Evolutionary conservation across 2,888 invertebrate genomes (phyloP).

Genomic region (Nasonia oneida): DNA sequence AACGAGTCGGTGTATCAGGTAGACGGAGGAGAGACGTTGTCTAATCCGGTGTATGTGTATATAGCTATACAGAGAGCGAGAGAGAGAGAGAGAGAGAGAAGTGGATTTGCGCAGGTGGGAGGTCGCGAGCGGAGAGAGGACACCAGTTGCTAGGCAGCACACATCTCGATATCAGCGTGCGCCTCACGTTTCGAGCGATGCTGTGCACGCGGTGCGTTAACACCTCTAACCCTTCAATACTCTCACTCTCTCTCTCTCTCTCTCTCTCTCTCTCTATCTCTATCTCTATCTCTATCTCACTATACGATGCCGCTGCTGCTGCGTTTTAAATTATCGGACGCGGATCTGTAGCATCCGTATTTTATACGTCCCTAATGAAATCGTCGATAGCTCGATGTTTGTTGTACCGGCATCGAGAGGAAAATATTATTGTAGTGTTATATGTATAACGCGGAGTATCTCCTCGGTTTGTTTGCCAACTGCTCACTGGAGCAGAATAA

Average conservation of each 20-base stretch:
- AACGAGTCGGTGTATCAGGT: too few relatives aligned
- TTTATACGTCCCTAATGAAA: not conserved
- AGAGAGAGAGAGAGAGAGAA: constrained; percentile 17
- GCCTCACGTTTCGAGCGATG: constrained; percentile 65
- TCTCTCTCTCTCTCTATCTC: not conserved
- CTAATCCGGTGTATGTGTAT: constrained; percentile 36
- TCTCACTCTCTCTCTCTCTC: not conserved
- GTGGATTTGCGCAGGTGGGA: constrained; percentile 56
- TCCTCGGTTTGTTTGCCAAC: constrained; percentile 29
- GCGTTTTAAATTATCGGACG: not conserved
- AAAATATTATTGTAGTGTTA: not conserved
- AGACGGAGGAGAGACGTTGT: constrained; percentile 9
- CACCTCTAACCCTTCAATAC: not conserved
- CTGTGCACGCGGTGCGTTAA: not conserved
- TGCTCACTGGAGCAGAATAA: constrained; percentile 32
- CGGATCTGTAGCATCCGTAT: not conserved
- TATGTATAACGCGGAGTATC: not conserved
- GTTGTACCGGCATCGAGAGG: too few relatives aligned
- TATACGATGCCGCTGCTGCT: not conserved
- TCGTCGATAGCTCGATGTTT: not conserved
- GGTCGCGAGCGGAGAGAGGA: constrained; percentile 65
- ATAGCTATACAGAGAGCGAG: not conserved
- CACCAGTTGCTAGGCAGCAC: constrained; percentile 78
- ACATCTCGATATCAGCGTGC: constrained; percentile 73
- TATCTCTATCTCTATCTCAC: not conserved